These are phyloP conservation scores for Orchestia grillus DNA, from an alignment of 1,140 invertebrate genomes.

Conservation along the genomic window DNA sequence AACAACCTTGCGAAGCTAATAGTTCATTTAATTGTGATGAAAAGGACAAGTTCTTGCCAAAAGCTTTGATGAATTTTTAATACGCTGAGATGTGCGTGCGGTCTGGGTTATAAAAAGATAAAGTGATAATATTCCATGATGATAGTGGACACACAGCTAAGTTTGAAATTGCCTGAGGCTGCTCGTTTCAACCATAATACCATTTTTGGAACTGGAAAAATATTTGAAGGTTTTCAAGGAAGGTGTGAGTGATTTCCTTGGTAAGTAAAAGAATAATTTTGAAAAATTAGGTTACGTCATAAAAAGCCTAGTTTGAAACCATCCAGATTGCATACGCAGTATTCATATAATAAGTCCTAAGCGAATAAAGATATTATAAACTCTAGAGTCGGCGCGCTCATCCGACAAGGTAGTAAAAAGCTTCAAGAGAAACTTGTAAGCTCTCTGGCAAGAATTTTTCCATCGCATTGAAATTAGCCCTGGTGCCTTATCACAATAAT, in stretches of 20 bases:
- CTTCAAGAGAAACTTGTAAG: background rate
- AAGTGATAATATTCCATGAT: background rate
- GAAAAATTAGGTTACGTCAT: background rate
- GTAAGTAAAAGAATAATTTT: background rate
- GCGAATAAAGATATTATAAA: background rate
- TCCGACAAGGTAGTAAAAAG: background rate
- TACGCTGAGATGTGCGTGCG: background rate
- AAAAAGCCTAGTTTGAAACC: background rate
- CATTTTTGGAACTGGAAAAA: background rate
- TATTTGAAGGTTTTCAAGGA: background rate
- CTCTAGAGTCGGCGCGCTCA: background rate
- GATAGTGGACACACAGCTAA: background rate
- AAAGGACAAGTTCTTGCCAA: background rate
- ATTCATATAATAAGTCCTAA: background rate
- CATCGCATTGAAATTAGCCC: background rate
- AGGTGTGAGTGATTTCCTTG: background rate
- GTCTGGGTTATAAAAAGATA: background rate
- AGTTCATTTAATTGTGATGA: background rate
- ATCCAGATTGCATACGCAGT: background rate
- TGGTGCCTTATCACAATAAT: background rate
- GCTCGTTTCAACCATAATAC: background rate
- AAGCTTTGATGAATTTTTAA: background rate
- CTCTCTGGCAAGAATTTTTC: background rate
- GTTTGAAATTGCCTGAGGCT: background rate
- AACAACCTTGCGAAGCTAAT: background rate